Conservation (phyloP, 1,140 invertebrate species). For the Monochamus saltuarius region DNA sequence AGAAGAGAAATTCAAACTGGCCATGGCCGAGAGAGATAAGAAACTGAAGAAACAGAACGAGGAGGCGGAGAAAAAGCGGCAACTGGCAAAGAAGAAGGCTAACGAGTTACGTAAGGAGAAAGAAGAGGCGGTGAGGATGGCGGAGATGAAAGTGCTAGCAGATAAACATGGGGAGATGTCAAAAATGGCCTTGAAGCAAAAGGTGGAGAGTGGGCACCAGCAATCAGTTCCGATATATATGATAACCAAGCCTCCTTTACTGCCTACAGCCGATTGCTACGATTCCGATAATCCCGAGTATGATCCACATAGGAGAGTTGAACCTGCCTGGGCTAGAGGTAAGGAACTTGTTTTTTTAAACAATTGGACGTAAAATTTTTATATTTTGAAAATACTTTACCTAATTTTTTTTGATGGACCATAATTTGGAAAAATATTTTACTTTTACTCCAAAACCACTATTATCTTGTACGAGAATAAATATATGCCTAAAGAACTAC, state of each 20-base stretch:
- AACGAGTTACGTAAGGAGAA: conserved; percentile 48
- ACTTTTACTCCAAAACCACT: no score
- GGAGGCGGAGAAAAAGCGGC: conserved; percentile 54
- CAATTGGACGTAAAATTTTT: no score
- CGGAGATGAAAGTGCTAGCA: conserved; percentile 4
- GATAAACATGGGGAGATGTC: conserved; percentile 16
- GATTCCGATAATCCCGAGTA: conserved; percentile 52
- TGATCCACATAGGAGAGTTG: conserved; percentile 4
- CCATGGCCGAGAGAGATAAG: conserved; percentile 56
- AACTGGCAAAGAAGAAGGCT: conserved; percentile 38
- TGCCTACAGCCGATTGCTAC: conserved; percentile 57
- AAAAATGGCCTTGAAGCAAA: conserved; percentile 35
- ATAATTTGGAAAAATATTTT: no score
- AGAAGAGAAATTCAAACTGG: conserved; percentile 57
- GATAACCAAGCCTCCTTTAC: conserved; percentile 51
- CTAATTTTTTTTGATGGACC: no score
- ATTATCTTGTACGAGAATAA: no score
- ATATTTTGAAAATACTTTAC: no score
- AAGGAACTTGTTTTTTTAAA: no score
- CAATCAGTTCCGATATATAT: conserved; percentile 51
- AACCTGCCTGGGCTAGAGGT: conserved; percentile 31
- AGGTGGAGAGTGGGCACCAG: conserved; percentile 27
- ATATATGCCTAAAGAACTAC: no score
- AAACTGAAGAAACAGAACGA: conserved; percentile 55
- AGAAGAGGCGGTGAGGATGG: conserved; percentile 36